Evolutionary conservation across 2,888 invertebrate genomes (phyloP).

Genomic region (Cheilosia variabilis): DNA sequence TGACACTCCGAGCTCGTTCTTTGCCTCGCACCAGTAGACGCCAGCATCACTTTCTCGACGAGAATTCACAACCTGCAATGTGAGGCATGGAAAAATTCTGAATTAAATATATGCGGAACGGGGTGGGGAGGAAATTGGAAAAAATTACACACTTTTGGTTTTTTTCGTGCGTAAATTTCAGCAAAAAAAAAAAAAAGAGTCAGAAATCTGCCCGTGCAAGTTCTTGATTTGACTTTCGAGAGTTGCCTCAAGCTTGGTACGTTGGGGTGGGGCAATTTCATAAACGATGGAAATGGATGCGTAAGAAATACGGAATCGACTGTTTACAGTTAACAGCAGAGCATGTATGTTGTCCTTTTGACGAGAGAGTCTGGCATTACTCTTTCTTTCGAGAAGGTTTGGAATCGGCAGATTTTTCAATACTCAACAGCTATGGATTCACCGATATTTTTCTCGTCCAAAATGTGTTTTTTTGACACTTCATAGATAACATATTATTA

Average conservation of each 20-base stretch:
- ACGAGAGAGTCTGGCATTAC: no score
- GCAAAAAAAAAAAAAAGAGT: background rate
- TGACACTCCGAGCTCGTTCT: constrained; percentile 91
- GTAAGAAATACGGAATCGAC: constrained; percentile 2
- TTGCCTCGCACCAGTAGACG: constrained; percentile 94
- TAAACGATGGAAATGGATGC: constrained; percentile 9
- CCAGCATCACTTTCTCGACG: constrained; percentile 93
- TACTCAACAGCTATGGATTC: no score
- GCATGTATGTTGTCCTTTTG: background rate
- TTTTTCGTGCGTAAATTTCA: constrained; percentile 26
- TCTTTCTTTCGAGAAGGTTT: no score
- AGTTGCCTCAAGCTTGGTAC: background rate
- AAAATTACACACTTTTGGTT: constrained; percentile 56
- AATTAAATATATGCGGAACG: constrained; percentile 42
- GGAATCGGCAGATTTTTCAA: no score
- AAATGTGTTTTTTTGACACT: no score
- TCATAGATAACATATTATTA: no score
- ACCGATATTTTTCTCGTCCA: no score
- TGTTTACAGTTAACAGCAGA: background rate
- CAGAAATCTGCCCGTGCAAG: constrained; percentile 13
- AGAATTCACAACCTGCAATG: constrained; percentile 88
- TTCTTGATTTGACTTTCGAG: constrained; percentile 50
- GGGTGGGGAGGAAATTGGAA: constrained; percentile 57
- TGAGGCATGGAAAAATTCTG: constrained; percentile 56
- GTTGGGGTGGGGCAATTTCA: background rate